Percentiles rank a stretch among this genome's conserved stretches.
These are phyloP conservation scores for Microchirus variegatus DNA, from an alignment of 2,797 vertebrate genomes.

Conservation along the genomic window DNA sequence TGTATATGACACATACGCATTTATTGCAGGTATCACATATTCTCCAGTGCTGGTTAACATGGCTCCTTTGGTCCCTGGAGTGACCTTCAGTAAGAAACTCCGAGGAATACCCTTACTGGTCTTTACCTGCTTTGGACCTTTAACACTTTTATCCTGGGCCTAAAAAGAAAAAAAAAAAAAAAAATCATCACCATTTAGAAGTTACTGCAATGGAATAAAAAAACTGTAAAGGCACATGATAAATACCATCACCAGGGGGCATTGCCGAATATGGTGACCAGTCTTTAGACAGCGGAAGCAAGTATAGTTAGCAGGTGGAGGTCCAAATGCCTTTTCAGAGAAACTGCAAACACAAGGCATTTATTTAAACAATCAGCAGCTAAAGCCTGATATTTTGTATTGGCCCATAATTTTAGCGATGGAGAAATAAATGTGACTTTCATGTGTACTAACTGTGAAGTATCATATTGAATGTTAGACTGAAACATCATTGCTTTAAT, in stretches of 20 bases:
- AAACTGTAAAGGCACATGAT: neutral
- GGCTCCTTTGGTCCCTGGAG: slow-evolving; percentile 95
- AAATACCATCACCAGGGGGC: slow-evolving; percentile 93
- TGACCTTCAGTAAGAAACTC: slow-evolving; percentile 99
- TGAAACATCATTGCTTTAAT: slow-evolving; percentile 99
- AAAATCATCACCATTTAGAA: no score
- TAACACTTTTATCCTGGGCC: no score
- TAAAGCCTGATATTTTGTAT: neutral
- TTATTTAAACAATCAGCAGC: neutral
- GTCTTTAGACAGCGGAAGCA: slow-evolving; percentile 96
- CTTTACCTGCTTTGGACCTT: slow-evolving; percentile 55
- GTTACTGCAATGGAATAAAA: no score
- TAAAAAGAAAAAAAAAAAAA: neutral
- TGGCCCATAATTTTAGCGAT: neutral
- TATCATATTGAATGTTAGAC: slow-evolving; percentile 98
- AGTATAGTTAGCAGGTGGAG: slow-evolving; percentile 94
- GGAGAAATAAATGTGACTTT: no score
- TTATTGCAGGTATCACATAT: slow-evolving; percentile 97
- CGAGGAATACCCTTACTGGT: slow-evolving; percentile 99
- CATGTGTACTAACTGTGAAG: slow-evolving; percentile 90
- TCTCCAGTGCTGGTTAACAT: slow-evolving; percentile 99
- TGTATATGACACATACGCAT: slow-evolving; percentile 86
- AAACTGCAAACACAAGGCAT: slow-evolving; percentile 81
- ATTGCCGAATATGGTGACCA: slow-evolving; percentile 96
- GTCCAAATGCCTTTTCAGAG: slow-evolving; percentile 94